Percentiles rank a stretch among this genome's conserved stretches.
Evolutionary conservation across 2,888 invertebrate genomes (phyloP).

Genomic region (Drosophila imparisetae): DNA sequence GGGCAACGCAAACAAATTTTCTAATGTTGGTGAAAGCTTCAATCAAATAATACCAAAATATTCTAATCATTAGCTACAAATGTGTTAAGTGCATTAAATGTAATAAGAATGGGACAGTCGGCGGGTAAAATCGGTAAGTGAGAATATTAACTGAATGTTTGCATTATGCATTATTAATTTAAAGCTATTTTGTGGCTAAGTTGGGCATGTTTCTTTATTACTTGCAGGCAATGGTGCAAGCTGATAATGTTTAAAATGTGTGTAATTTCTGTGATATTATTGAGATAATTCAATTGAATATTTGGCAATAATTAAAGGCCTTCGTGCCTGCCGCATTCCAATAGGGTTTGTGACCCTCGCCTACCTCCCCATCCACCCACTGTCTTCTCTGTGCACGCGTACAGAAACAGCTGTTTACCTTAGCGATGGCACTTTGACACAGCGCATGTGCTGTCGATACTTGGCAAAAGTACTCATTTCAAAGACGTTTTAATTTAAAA

Average conservation of each 20-base stretch:
- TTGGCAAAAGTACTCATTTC: constrained; percentile 24
- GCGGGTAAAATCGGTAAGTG: constrained; percentile 83
- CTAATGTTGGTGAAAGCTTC: constrained; percentile 34
- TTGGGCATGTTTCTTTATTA: neutral
- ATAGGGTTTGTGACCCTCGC: constrained; percentile 71
- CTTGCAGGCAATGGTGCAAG: neutral
- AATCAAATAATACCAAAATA: constrained; percentile 39
- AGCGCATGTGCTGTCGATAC: constrained; percentile 35
- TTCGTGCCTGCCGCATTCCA: constrained; percentile 52
- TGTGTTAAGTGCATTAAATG: constrained; percentile 24
- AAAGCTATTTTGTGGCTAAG: neutral
- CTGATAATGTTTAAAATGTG: no score
- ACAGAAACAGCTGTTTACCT: constrained; percentile 57
- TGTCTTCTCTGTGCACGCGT: constrained; percentile 26
- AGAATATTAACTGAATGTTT: constrained; percentile 2
- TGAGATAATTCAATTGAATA: constrained; percentile 9
- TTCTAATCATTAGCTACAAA: constrained; percentile 34
- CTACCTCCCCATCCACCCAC: neutral
- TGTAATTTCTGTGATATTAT: neutral
- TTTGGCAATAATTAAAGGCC: constrained; percentile 37
- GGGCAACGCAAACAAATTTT: neutral
- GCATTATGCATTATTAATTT: constrained; percentile 19
- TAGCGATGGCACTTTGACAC: constrained; percentile 48
- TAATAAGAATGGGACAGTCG: constrained; percentile 77
- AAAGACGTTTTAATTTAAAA: constrained; percentile 25